Evolutionary conservation across 2,113 vertebrate genomes (phyloP), one percentile per base, ranked within the genome.

Genomic region (Lophochroa leadbeateri): DNA sequence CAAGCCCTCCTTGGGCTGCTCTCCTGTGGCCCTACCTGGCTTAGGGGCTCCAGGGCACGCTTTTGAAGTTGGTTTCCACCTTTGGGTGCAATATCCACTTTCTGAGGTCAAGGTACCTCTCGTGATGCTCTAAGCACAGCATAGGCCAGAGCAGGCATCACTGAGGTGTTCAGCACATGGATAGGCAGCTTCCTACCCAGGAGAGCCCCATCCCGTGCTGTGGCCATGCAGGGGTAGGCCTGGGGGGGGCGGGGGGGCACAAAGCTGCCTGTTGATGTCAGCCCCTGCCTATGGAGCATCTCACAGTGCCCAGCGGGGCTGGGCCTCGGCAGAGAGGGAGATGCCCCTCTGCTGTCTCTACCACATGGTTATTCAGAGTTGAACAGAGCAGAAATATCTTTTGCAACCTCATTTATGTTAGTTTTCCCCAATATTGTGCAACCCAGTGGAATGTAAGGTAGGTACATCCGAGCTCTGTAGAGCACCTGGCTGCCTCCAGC

Each of bases 101-200:
- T 85, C 27, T 14, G 47, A 47, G 88, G 11, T 21, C 58, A 13
- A 17, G 20, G 43, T 6, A 0, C 15, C 23, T 74, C 24, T 39
- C 9, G 0, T 0, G 29, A 15, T n/a, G 33, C 25, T 23, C 29
- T 8, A 23, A 47, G 28, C 7, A 0, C 46, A 13, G 60, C 49
- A 16, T 16, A 17, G 75, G 44, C 53, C 69, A 5, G 18, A 49
- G 60, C 37, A 41, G 60, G 46, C 3, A 9, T 23, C 7, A 52
- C 61, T 49, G 8, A 35, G 84, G 6, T 49, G 12, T 2, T 46
- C 0, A 0, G 46, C 46, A 61, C 33, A 3, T 2, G 52, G 46
- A 33, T 19, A 3, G 58, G 49, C 39, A 3, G 18, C 5, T 2
- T 11, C 25, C 27, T 23, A 6, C 2, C 23, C 27, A 10, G 43